Evolutionary conservation across 2,888 invertebrate species (phyloP).

Genomic region (Hanleya hanleyi): DNA sequence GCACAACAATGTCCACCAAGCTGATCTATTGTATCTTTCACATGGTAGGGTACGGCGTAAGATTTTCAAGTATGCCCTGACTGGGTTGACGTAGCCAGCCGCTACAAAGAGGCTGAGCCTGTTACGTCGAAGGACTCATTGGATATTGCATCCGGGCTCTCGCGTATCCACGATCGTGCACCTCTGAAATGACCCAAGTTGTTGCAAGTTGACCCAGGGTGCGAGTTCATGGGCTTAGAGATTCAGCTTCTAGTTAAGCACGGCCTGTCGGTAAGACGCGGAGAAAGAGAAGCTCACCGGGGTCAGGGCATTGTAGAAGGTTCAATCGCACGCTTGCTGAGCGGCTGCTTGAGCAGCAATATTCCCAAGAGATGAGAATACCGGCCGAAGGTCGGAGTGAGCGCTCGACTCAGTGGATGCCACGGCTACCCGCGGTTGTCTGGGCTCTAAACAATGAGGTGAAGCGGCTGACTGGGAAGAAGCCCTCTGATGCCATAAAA

Average conservation of each 20-base stretch:
- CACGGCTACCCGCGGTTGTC: no score
- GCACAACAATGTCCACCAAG: slow-evolving; percentile 32
- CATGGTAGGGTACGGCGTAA: slow-evolving; percentile 27
- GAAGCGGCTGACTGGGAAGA: no score
- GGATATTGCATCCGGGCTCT: slow-evolving; percentile 36
- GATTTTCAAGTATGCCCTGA: slow-evolving; percentile 40
- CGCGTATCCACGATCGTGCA: slow-evolving; percentile 31
- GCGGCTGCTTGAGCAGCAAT: slow-evolving; percentile 36
- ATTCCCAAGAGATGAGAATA: slow-evolving; percentile 35
- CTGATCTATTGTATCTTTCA: slow-evolving; percentile 32
- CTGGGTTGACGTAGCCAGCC: slow-evolving; percentile 36
- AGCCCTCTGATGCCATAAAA: no score
- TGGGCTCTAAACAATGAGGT: no score
- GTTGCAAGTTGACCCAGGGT: no score
- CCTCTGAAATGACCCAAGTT: slow-evolving; percentile 32
- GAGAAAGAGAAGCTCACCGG: slow-evolving; percentile 31
- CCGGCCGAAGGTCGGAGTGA: no score
- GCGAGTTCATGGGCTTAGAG: no score
- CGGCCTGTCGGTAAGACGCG: slow-evolving; percentile 31
- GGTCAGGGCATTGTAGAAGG: slow-evolving; percentile 36
- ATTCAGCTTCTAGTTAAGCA: no score
- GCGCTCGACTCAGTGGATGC: no score
- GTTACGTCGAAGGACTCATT: slow-evolving; percentile 31
- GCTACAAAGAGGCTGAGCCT: slow-evolving; percentile 44
- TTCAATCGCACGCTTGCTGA: slow-evolving; percentile 36